Percentiles rank a stretch among this genome's conserved stretches.
phyloP scores from a whole-genome alignment of 2,888 invertebrate genomes.

The Gortyna flavago region DNA sequence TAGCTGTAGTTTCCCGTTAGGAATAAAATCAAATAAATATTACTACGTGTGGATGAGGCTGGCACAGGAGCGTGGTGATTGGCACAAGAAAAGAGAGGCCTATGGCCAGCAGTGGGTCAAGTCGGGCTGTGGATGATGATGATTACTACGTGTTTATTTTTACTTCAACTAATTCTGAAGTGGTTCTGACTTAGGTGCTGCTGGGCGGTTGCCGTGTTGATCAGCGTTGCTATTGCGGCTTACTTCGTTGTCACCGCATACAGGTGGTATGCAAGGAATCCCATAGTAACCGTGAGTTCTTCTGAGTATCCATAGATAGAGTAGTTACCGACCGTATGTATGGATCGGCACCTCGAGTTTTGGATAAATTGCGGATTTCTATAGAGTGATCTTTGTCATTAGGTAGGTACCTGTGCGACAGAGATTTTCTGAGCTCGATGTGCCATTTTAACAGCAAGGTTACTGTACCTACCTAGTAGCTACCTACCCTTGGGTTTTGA shows the following conservation, averaged over 20 bases:
- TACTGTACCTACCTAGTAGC: neutral
- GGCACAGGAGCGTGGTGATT: neutral
- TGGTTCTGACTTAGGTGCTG: slow-evolving; percentile 79
- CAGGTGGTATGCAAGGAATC: slow-evolving; percentile 90
- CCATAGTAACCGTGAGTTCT: slow-evolving; percentile 90
- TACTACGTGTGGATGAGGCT: neutral
- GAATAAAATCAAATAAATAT: too few species aligned
- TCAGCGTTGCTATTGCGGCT: slow-evolving; percentile 89
- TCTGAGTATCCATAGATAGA: neutral
- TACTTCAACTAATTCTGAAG: neutral
- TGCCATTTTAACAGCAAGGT: neutral
- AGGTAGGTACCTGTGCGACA: too few species aligned
- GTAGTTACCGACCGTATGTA: neutral
- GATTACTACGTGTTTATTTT: neutral
- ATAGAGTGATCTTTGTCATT: neutral
- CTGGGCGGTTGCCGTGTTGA: slow-evolving; percentile 90
- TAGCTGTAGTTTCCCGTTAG: too few species aligned
- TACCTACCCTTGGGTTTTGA: neutral
- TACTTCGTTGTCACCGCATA: slow-evolving; percentile 91
- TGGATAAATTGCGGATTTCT: neutral
- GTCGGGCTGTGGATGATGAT: neutral
- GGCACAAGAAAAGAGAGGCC: neutral
- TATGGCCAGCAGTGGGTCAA: neutral
- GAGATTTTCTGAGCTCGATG: neutral
- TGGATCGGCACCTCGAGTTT: neutral